Conservation (phyloP, 2,113 vertebrate species). For the Serilophus lunatus region DNA sequence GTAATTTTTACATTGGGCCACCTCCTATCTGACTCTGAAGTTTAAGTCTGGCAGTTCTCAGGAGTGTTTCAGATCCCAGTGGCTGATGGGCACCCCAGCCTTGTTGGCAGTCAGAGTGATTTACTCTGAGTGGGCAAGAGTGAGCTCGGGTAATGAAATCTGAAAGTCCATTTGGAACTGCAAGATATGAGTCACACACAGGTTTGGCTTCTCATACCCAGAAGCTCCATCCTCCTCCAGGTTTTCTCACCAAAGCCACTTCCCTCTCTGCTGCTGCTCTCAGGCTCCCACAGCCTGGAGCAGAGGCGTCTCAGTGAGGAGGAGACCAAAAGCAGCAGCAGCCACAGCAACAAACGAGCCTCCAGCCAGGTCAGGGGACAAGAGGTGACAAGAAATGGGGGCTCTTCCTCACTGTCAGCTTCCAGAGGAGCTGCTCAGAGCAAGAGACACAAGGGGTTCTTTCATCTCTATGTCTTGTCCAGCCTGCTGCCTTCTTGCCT, state of each 20-base stretch:
- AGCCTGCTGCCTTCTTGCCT: background rate
- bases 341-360: background rate
- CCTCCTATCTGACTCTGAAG: background rate
- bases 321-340: background rate
- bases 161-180: background rate
- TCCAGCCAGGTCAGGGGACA: background rate
- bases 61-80: background rate
- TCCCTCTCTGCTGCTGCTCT: constrained; percentile 13
- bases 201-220: constrained; percentile 11
- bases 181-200: background rate
- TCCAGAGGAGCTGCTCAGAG: background rate
- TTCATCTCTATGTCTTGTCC: background rate
- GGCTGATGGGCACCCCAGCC: background rate
- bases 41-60: background rate
- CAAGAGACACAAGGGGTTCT: background rate
- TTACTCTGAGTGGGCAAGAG: background rate
- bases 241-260: constrained; percentile 41
- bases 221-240: constrained; percentile 7
- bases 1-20: background rate
- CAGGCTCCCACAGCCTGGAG: background rate
- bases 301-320: background rate
- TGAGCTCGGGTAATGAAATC: background rate
- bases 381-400: background rate
- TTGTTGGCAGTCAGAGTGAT: background rate
- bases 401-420: background rate